phyloP scores from a whole-genome alignment of 2,888 invertebrate species.

The Drosophila mulleri region DNA sequence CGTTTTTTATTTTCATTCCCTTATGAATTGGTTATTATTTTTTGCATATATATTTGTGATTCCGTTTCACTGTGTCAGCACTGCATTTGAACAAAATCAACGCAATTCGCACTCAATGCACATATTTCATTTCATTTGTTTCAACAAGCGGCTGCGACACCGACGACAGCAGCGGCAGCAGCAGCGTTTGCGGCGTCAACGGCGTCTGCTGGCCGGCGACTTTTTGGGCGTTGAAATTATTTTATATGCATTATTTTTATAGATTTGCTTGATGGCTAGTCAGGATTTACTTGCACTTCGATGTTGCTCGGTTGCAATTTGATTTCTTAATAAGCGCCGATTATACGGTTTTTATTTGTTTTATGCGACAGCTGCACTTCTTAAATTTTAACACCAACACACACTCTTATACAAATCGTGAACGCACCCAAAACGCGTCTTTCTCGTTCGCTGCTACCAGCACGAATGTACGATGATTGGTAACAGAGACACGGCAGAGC shows the following conservation, averaged over 20 bases:
- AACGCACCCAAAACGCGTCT: conserved; percentile 67
- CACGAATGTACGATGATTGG: conserved; percentile 52
- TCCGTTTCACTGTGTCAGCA: conserved; percentile 63
- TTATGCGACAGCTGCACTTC: conserved; percentile 74
- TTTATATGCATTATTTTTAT: conserved; percentile 50
- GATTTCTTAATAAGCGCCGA: conserved; percentile 27
- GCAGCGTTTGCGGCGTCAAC: conserved; percentile 9
- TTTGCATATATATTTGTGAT: conserved; percentile 50
- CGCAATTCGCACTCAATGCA: conserved; percentile 47
- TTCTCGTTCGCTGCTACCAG: conserved; percentile 64
- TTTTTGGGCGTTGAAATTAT: conserved; percentile 73
- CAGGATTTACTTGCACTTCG: conserved; percentile 22
- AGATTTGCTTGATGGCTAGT: conserved; percentile 19
- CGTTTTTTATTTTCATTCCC: conserved; percentile 46
- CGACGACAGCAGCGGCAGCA: conserved; percentile 16
- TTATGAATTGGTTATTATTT: conserved; percentile 46
- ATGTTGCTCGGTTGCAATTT: conserved; percentile 33
- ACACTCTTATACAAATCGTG: conserved; percentile 27
- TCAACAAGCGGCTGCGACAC: conserved; percentile 46
- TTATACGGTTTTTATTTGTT: conserved; percentile 66
- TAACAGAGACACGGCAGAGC: conserved; percentile 20
- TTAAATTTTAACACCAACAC: conserved; percentile 54
- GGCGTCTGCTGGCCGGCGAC: conserved; percentile 68
- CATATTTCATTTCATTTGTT: conserved; percentile 66
- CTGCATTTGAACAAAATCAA: conserved; percentile 55